These are phyloP conservation scores for Diprion similis DNA, from an alignment of 1,140 invertebrate genomes.

Conservation along the genomic window DNA sequence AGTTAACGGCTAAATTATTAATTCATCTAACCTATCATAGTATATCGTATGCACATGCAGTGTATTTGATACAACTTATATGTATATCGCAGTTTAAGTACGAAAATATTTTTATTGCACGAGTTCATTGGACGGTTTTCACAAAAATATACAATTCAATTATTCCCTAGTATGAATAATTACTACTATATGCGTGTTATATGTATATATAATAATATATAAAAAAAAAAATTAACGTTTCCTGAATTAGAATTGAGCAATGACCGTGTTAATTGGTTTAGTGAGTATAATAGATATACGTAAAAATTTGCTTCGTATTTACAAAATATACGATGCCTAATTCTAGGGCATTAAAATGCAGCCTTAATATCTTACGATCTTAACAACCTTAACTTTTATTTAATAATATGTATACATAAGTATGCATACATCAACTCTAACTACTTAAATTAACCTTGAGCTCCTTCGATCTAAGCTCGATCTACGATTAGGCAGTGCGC, in stretches of 20 bases:
- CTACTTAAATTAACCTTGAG: neutral
- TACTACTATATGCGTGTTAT: too few relatives aligned
- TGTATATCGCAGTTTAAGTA: neutral
- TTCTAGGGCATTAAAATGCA: neutral
- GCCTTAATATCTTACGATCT: neutral
- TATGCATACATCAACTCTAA: neutral
- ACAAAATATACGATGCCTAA: neutral
- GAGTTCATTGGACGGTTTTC: too few relatives aligned
- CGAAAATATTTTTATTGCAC: neutral
- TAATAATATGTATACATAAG: too few relatives aligned
- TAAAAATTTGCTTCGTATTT: neutral
- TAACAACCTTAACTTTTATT: too few relatives aligned
- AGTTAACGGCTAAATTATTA: neutral
- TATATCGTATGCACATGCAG: too few relatives aligned
- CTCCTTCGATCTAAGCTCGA: neutral
- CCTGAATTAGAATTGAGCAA: constrained; percentile 4
- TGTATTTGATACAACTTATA: neutral
- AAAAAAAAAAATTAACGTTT: neutral
- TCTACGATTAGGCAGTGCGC: constrained; percentile 1
- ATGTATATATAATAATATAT: too few relatives aligned
- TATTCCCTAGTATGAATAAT: neutral
- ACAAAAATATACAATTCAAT: neutral
- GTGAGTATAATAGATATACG: neutral
- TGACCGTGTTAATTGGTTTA: neutral
- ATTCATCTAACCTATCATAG: neutral